phyloP scores from a whole-genome alignment of 2,888 invertebrate genomes.

The Corythucha ciliata region DNA sequence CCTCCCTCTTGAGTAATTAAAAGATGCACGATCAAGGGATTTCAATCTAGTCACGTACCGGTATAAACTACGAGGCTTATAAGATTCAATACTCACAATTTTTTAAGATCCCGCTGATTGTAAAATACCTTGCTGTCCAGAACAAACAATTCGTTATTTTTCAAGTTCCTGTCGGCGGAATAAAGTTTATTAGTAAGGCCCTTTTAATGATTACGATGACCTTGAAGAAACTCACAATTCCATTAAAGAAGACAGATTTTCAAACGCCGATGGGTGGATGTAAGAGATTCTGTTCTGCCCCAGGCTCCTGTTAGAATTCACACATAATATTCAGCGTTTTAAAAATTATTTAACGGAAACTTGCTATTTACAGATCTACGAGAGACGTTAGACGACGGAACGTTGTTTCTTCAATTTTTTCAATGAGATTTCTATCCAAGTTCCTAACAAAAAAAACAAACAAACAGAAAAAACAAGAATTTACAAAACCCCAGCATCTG shows the following conservation, averaged over 20 bases:
- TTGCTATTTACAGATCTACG: conserved; percentile 25
- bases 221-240: conserved; percentile 46
- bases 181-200: not conserved
- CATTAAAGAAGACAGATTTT: conserved; percentile 41
- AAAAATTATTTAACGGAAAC: conserved; percentile 2
- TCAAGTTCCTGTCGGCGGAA: conserved; percentile 13
- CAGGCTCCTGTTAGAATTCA: conserved; percentile 12
- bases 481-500: not conserved
- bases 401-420: conserved; percentile 22
- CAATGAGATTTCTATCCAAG: conserved; percentile 32
- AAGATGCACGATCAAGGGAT: too few species aligned
- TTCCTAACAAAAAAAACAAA: conserved; percentile 21
- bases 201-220: not conserved
- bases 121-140: conserved; percentile 6
- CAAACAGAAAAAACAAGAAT: conserved; percentile 11
- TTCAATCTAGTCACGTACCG: too few species aligned
- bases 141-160: conserved; percentile 11
- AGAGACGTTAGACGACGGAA: conserved; percentile 25
- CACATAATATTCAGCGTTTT: not conserved
- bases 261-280: conserved; percentile 45
- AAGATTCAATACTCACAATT: conserved; percentile 16
- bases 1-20: too few species aligned
- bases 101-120: conserved; percentile 1
- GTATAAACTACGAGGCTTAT: too few species aligned
- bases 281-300: conserved; percentile 36